Evolutionary conservation across 2,797 vertebrate genomes (phyloP).

Genomic region (Cyprinodon diabolis): DNA sequence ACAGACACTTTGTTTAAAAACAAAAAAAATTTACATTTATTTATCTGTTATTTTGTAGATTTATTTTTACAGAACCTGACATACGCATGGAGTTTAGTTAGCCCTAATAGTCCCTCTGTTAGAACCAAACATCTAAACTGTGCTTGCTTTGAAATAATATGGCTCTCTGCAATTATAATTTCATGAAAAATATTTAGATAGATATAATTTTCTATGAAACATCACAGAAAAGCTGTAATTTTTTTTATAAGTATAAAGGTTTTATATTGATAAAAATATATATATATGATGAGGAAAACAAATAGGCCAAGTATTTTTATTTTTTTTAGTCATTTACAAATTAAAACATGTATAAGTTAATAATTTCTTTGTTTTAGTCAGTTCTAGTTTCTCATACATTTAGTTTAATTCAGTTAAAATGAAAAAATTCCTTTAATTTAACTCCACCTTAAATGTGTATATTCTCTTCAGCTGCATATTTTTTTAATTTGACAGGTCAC

Average conservation of each 20-base stretch:
- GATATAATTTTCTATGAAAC: no score
- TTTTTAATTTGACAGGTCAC: neutral
- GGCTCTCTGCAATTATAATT: no score
- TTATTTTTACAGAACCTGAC: neutral
- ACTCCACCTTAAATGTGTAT: neutral
- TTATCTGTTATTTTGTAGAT: neutral
- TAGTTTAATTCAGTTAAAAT: no score
- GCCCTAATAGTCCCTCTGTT: neutral
- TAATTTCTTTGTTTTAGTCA: neutral
- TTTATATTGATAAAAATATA: no score
- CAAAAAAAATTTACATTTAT: neutral
- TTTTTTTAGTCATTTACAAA: no score
- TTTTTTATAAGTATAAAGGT: no score
- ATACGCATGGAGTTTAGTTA: neutral
- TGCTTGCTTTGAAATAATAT: neutral
- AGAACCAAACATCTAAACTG: neutral
- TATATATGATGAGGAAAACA: no score
- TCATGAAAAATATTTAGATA: no score
- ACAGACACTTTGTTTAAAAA: no score
- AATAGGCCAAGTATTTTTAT: no score
- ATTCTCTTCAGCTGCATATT: neutral
- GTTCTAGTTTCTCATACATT: neutral
- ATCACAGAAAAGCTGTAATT: no score
- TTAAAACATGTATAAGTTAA: neutral
- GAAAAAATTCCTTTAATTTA: neutral